phyloP scores from a whole-genome alignment of 1,140 invertebrate genomes.

The Cotesia vestalis region DNA sequence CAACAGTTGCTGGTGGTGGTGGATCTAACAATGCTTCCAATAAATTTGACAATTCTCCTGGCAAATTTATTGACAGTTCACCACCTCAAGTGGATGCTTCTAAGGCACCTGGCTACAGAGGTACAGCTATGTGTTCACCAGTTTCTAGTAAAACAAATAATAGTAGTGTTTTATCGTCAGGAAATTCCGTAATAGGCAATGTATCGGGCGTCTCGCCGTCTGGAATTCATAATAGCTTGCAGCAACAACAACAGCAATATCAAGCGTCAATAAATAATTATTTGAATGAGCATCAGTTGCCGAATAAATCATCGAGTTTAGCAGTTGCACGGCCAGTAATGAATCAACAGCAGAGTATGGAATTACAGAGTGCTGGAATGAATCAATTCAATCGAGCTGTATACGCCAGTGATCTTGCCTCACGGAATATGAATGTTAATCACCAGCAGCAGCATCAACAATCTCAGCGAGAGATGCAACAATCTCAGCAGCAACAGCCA shows the following conservation, averaged over 20 bases:
- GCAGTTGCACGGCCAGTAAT: conserved; percentile 58
- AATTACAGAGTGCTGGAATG: conserved; percentile 43
- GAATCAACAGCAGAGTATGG: conserved; percentile 51
- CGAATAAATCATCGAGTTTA: conserved; percentile 56
- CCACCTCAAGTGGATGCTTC: conserved; percentile 76
- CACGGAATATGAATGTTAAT: conserved; percentile 42
- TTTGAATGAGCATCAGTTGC: conserved; percentile 47
- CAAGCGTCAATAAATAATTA: conserved; percentile 52
- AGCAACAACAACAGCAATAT: conserved; percentile 52
- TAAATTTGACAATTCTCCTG: conserved; percentile 45
- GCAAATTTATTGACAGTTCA: conserved; percentile 70
- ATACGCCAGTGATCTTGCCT: conserved; percentile 52
- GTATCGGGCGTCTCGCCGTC: conserved; percentile 46
- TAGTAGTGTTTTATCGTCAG: conserved; percentile 10
- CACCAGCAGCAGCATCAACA: conserved; percentile 38
- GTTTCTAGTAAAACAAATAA: conserved; percentile 72
- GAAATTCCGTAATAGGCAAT: conserved; percentile 18
- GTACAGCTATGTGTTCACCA: conserved; percentile 75
- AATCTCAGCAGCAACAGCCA: conserved; percentile 36
- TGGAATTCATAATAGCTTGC: conserved; percentile 54
- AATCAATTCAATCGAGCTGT: conserved; percentile 53
- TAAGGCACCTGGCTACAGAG: conserved; percentile 84
- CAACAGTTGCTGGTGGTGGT: conserved; percentile 75
- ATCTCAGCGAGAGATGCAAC: conserved; percentile 38
- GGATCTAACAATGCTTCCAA: conserved; percentile 61